Conservation (phyloP, 2,888 invertebrate species). For the Thymelicus acteon region DNA sequence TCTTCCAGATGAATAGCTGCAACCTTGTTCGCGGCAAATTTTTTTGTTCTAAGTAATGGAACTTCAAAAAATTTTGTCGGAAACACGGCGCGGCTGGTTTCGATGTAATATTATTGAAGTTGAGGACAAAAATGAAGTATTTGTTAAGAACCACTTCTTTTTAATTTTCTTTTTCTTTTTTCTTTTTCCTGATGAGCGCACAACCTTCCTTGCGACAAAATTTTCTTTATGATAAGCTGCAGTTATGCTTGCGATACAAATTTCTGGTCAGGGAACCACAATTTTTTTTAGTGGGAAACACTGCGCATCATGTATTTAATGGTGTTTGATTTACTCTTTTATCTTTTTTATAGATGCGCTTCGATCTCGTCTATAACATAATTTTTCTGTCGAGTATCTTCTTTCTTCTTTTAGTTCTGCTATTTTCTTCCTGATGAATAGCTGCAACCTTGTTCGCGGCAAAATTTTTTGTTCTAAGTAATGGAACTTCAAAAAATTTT, state of each 20-base stretch:
- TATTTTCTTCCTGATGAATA: no score
- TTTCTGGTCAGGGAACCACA: no score
- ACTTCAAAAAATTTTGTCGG: conserved; percentile 8
- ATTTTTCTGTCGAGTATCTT: neutral
- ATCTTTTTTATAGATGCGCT: no score
- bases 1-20: neutral
- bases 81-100: conserved; percentile 2
- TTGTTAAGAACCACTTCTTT: neutral
- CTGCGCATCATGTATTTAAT: no score
- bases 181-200: neutral
- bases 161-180: neutral
- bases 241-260: no score
- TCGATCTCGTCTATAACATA: no score
- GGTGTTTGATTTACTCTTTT: no score
- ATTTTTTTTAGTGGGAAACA: no score
- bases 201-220: conserved; percentile 5
- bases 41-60: neutral
- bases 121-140: no score
- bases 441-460: neutral
- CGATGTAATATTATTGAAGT: neutral
- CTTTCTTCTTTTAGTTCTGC: neutral
- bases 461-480: neutral
- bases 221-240: neutral
- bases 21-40: neutral
- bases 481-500: neutral